Evolutionary conservation across 2,113 vertebrate species (phyloP), one percentile per base, ranked within the genome.

Genomic region (Chaetodon auriga): DNA sequence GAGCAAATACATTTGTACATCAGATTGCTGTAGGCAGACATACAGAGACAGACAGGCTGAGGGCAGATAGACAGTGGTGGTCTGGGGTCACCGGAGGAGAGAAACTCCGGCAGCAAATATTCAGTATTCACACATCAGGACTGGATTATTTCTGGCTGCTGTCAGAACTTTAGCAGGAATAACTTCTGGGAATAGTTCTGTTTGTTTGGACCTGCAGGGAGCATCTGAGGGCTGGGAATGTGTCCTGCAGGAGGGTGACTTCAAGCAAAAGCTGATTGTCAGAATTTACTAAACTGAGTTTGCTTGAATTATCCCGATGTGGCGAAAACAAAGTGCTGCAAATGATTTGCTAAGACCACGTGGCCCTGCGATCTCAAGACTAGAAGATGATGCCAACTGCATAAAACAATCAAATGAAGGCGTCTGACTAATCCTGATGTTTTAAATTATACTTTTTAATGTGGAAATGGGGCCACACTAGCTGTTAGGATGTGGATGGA

Each of bases 1-100:
- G 80, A 87, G 82, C 82, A 88, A 84, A 88, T 88, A 88, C 80
- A 90, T 86, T 82, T 89, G 75, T 89, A 92, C 89, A 93, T 81
- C 46, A 87, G 84, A 87, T 83, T 87, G 87, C 86, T 91, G 78
- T 79, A 51, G 71, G 81, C 73, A 81, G 72, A 62, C 74, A 62
- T 18, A 78, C 72, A 82, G 49, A 70, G 69, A 82, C 30, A 80
- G 65, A 45, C 75, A 61, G 81, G 57, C 85, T 64, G 81, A 79
- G 74, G 81, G 78, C 71, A 70, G 82, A 57, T 48, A 83, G 78
- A 62, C 86, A 85, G 88, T 78, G 90, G 91, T 87, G 89, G 84
- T 90, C 45, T 55, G 87, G 89, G 84, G 72, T 91, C 90, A 78
- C 65, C 60, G 71, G 62, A 64, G n/a, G 57, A 57, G 8, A 75